These are phyloP conservation scores for Presbytis comata DNA, from an alignment of 2,797 vertebrate species.

Conservation along the genomic window DNA sequence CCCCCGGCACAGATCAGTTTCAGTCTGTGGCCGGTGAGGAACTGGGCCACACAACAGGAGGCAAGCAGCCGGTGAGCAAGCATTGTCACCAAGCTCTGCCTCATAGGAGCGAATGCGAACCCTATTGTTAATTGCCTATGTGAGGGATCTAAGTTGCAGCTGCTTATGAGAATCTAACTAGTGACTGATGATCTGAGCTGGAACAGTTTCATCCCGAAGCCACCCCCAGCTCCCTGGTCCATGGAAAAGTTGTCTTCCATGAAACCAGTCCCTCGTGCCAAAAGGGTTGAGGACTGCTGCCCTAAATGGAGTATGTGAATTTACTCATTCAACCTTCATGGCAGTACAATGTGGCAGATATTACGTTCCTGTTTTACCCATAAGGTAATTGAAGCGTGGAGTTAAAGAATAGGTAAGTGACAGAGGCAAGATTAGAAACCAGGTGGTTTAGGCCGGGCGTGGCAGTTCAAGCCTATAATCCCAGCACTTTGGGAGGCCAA, in stretches of 20 bases:
- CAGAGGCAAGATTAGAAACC: background rate
- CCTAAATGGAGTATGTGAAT: background rate
- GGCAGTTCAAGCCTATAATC: background rate
- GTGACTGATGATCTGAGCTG: background rate
- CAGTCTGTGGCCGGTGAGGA: background rate
- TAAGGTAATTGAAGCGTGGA: background rate
- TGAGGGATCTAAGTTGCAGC: background rate
- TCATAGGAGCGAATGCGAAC: background rate
- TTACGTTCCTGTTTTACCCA: background rate
- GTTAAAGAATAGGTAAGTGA: background rate
- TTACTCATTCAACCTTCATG: background rate
- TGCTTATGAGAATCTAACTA: background rate
- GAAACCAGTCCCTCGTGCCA: background rate
- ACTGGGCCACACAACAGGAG: background rate
- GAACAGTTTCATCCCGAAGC: background rate
- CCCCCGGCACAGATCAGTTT: background rate
- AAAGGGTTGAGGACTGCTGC: background rate
- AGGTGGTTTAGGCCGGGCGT: accelerated
- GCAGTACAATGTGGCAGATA: background rate
- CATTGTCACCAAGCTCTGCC: background rate
- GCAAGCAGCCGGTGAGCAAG: background rate
- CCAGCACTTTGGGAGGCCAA: background rate
- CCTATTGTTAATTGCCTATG: background rate
- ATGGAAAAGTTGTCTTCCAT: background rate
- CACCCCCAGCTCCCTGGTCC: background rate